Evolutionary conservation across 2,888 invertebrate species (phyloP).

Genomic region (Aphidius colemani): DNA sequence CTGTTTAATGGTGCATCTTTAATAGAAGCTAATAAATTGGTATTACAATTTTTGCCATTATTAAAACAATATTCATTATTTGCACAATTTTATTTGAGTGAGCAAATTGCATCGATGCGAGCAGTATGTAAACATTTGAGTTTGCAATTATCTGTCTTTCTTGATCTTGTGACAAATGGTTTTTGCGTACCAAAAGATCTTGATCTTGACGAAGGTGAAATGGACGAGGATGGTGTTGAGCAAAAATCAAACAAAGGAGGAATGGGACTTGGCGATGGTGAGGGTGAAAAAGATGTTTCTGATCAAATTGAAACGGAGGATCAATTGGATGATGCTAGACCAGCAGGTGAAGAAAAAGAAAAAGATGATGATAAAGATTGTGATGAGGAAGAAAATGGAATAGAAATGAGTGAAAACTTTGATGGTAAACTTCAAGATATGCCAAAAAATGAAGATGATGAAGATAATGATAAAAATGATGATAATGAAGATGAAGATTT

Average conservation of each 20-base stretch:
- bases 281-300: conserved; percentile 93
- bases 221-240: conserved; percentile 62
- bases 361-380: conserved; percentile 74
- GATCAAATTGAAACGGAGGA: conserved; percentile 91
- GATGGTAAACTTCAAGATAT: conserved; percentile 85
- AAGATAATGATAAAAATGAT: conserved; percentile 65
- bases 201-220: conserved; percentile 73
- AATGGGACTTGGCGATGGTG: conserved; percentile 90
- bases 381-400: conserved; percentile 87
- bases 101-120: conserved; percentile 78
- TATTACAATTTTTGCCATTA: conserved; percentile 68
- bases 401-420: conserved; percentile 96
- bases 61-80: conserved; percentile 78
- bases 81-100: conserved; percentile 78
- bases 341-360: conserved; percentile 76
- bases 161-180: conserved; percentile 81
- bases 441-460: conserved; percentile 72
- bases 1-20: conserved; percentile 20
- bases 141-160: conserved; percentile 81
- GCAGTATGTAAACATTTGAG: conserved; percentile 82
- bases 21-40: conserved; percentile 38
- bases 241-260: conserved; percentile 69
- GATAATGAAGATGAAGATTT: conserved; percentile 77
- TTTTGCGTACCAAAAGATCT: conserved; percentile 91
- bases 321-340: conserved; percentile 88